Evolutionary conservation across 1,140 invertebrate species (phyloP).

Genomic region (Hycleus phaleratus): DNA sequence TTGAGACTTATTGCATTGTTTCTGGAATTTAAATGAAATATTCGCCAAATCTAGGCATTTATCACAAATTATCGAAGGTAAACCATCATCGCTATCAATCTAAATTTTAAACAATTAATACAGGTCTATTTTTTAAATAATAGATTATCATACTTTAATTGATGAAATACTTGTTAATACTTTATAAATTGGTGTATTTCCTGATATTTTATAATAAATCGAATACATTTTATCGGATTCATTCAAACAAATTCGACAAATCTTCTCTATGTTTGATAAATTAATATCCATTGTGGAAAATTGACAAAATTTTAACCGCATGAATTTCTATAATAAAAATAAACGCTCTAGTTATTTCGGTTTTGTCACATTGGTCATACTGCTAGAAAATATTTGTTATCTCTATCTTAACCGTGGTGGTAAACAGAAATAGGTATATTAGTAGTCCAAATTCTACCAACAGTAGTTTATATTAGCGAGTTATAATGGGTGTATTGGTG

Average conservation of each 20-base stretch:
- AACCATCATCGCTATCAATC: slow-evolving; percentile 23
- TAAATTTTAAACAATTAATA: slow-evolving; percentile 3
- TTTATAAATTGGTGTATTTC: slow-evolving; percentile 20
- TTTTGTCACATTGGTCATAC: too few species aligned
- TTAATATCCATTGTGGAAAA: too few species aligned
- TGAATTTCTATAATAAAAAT: too few species aligned
- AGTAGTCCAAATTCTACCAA: too few species aligned
- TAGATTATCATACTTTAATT: slow-evolving; percentile 11
- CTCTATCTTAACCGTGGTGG: too few species aligned
- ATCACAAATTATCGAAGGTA: slow-evolving; percentile 26
- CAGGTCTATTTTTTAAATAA: neutral
- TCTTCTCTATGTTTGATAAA: slow-evolving; percentile 3
- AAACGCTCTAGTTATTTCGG: too few species aligned
- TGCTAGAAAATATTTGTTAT: too few species aligned
- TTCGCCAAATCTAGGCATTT: slow-evolving; percentile 27
- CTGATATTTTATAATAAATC: slow-evolving; percentile 23
- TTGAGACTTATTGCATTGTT: slow-evolving; percentile 28
- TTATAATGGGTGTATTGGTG: too few species aligned
- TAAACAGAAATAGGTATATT: too few species aligned
- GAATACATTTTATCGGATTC: slow-evolving; percentile 24
- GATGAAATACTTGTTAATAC: slow-evolving; percentile 23
- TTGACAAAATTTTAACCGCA: too few species aligned
- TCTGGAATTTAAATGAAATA: slow-evolving; percentile 26
- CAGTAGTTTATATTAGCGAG: too few species aligned
- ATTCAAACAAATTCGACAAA: slow-evolving; percentile 22